These are phyloP conservation scores for Lycia hirtaria DNA, from an alignment of 2,888 invertebrate genomes.

Conservation along the genomic window DNA sequence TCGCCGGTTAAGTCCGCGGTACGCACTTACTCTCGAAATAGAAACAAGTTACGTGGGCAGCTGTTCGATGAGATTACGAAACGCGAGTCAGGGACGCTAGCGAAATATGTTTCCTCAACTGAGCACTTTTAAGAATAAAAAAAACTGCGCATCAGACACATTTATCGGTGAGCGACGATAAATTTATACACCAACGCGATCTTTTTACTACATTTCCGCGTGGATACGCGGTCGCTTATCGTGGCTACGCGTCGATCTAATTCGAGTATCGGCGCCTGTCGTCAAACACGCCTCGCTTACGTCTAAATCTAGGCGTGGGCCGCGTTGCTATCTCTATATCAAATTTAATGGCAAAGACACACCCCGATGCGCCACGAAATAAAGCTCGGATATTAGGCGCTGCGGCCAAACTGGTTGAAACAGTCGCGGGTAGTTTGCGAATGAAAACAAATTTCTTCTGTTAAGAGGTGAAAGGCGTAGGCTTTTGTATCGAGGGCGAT, in stretches of 20 bases:
- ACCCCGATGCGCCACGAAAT: constrained; percentile 40
- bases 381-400: constrained; percentile 15
- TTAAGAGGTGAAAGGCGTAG: constrained; percentile 4
- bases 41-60: constrained; percentile 77
- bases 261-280: constrained; percentile 75
- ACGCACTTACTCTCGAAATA: constrained; percentile 65
- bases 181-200: constrained; percentile 78
- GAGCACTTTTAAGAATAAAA: constrained; percentile 65
- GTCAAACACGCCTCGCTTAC: constrained; percentile 67
- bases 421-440: constrained; percentile 9
- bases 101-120: constrained; percentile 64
- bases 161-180: constrained; percentile 73
- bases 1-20: constrained; percentile 63
- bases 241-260: constrained; percentile 72
- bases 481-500: too few relatives aligned
- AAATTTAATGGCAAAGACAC: constrained; percentile 50
- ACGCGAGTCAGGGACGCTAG: constrained; percentile 70
- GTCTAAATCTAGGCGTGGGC: constrained; percentile 67
- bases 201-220: constrained; percentile 81
- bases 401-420: not conserved
- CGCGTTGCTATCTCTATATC: constrained; percentile 56
- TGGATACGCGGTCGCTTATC: constrained; percentile 73
- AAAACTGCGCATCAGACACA: constrained; percentile 66
- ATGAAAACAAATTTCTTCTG: constrained; percentile 12
- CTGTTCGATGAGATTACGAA: constrained; percentile 66